phyloP scores from a whole-genome alignment of 1,140 invertebrate genomes.

The Cryptotermes secundus region DNA sequence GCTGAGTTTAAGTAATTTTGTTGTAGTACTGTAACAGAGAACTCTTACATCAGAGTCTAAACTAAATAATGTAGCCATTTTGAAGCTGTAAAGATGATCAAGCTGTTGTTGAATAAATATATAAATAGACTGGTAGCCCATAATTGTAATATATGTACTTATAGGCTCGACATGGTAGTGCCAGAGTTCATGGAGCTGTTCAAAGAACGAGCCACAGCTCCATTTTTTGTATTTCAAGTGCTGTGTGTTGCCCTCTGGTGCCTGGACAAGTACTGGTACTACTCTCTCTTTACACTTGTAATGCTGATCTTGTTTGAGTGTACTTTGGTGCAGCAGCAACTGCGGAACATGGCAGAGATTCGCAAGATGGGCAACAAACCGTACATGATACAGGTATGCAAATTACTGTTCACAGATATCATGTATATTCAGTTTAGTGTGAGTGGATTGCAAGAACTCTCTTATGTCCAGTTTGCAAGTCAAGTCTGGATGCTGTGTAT shows the following conservation, averaged over 20 bases:
- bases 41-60: too few species aligned
- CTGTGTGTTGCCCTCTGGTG: conserved; percentile 99
- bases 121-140: not conserved
- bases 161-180: conserved; percentile 83
- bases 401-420: too few species aligned
- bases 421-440: too few species aligned
- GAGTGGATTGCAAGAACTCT: too few species aligned
- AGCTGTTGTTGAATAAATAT: too few species aligned
- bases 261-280: conserved; percentile 98
- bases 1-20: too few species aligned
- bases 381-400: conserved; percentile 74
- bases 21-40: too few species aligned
- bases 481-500: too few species aligned
- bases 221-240: conserved; percentile 95
- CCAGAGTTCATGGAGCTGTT: conserved; percentile 97
- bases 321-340: conserved; percentile 96
- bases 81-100: too few species aligned
- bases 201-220: conserved; percentile 95
- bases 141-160: conserved; percentile 41
- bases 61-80: too few species aligned
- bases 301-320: conserved; percentile 99
- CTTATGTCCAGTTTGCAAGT: too few species aligned
- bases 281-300: conserved; percentile 94
- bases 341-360: conserved; percentile 98
- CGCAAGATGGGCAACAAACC: conserved; percentile 99